Evolutionary conservation across 2,888 invertebrate genomes (phyloP).

Genomic region (Mechanitis mazaeus): DNA sequence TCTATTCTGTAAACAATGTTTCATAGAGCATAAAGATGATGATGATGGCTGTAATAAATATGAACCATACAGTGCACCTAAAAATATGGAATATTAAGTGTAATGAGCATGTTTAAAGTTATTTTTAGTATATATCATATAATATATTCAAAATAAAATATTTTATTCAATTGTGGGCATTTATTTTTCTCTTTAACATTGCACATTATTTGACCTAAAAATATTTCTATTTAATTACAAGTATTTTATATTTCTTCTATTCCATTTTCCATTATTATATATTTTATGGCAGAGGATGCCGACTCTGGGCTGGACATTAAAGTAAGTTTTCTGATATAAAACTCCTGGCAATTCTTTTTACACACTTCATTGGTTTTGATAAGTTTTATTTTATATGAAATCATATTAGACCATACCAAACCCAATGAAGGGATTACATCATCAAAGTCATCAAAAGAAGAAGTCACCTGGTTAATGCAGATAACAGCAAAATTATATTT

Average conservation of each 20-base stretch:
- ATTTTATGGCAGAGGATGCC: conserved; percentile 39
- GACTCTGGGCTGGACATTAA: conserved; percentile 57
- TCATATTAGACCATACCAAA: conserved; percentile 69
- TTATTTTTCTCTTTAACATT: conserved; percentile 3
- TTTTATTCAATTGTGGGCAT: not conserved
- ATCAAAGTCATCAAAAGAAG: conserved; percentile 44
- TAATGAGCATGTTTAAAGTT: not conserved
- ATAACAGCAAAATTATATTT: conserved; percentile 53
- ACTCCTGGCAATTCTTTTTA: conserved; percentile 26
- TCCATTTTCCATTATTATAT: conserved; percentile 49
- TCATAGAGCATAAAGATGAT: conserved; percentile 81
- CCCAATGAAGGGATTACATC: conserved; percentile 60
- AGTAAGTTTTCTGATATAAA: conserved; percentile 45
- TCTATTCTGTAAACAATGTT: conserved; percentile 87
- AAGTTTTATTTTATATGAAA: conserved; percentile 52
- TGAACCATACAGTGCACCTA: conserved; percentile 53
- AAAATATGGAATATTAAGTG: conserved; percentile 19
- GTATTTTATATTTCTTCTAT: conserved; percentile 32
- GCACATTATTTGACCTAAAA: not conserved
- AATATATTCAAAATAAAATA: not conserved
- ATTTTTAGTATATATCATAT: not conserved
- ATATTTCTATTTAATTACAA: not conserved
- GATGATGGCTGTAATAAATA: conserved; percentile 75
- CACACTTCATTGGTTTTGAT: conserved; percentile 35
- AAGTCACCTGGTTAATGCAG: conserved; percentile 68